Evolutionary conservation across 2,797 vertebrate genomes (phyloP).

Genomic region (Chromobotia macracanthus): DNA sequence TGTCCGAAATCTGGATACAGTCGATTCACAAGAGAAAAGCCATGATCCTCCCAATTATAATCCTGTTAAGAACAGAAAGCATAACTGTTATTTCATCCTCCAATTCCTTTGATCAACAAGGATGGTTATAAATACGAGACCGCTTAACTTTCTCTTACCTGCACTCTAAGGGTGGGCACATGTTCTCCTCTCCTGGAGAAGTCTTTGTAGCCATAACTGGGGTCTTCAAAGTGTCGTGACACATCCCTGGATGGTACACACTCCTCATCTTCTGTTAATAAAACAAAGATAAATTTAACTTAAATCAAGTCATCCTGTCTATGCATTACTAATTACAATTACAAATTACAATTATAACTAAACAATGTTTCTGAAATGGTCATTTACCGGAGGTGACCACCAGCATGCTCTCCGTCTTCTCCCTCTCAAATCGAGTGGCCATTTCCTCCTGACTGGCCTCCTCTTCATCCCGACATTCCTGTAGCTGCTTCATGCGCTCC

Average conservation of each 20-base stretch:
- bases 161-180: conserved; percentile 93
- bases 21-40: conserved; percentile 95
- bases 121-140: neutral
- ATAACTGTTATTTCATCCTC: neutral
- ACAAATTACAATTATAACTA: no score
- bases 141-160: conserved; percentile 75
- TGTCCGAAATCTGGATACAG: conserved; percentile 98
- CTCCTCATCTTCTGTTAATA: conserved; percentile 86
- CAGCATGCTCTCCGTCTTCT: conserved; percentile 97
- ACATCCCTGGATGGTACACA: conserved; percentile 86
- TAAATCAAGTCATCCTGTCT: neutral
- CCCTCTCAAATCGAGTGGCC: conserved; percentile 94
- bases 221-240: conserved; percentile 95
- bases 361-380: neutral
- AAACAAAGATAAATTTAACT: neutral
- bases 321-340: neutral
- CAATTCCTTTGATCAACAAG: conserved; percentile 5
- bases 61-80: conserved; percentile 76
- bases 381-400: conserved; percentile 84
- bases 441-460: conserved; percentile 98
- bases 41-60: conserved; percentile 99
- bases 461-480: conserved; percentile 93
- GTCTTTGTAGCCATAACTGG: conserved; percentile 97
- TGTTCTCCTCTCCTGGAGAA: conserved; percentile 95
- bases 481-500: conserved; percentile 97